Conservation (phyloP, 2,113 vertebrate species). For the Laticauda colubrina region DNA sequence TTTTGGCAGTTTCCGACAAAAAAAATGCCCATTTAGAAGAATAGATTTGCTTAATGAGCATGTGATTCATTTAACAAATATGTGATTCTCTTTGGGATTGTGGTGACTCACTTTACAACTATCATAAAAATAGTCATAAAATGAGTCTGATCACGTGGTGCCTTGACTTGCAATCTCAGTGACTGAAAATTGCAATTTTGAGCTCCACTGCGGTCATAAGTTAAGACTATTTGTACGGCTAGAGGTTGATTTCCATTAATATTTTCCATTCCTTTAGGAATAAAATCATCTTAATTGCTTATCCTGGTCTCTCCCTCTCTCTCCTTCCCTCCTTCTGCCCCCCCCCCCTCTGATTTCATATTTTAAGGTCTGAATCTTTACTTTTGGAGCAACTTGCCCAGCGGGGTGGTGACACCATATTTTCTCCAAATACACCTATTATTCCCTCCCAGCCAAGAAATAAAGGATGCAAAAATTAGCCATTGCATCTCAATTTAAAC, state of each 20-base stretch:
- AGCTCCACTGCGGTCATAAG: neutral
- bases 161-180: neutral
- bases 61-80: neutral
- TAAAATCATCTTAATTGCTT: neutral
- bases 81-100: neutral
- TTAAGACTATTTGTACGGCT: neutral
- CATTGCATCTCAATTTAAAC: slow-evolving; percentile 51
- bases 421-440: neutral
- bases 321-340: neutral
- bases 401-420: neutral
- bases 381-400: neutral
- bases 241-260: neutral
- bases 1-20: neutral
- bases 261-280: neutral
- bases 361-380: neutral
- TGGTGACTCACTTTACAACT: neutral
- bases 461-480: slow-evolving; percentile 22
- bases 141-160: neutral
- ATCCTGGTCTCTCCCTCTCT: neutral
- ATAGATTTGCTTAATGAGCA: neutral
- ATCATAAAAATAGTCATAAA: neutral
- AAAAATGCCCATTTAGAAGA: neutral
- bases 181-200: neutral
- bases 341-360: neutral
- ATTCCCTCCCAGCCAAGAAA: slow-evolving; percentile 9